These are phyloP conservation scores for Microtus montanus DNA, from an alignment of 2,113 vertebrate genomes.

Conservation along the genomic window DNA sequence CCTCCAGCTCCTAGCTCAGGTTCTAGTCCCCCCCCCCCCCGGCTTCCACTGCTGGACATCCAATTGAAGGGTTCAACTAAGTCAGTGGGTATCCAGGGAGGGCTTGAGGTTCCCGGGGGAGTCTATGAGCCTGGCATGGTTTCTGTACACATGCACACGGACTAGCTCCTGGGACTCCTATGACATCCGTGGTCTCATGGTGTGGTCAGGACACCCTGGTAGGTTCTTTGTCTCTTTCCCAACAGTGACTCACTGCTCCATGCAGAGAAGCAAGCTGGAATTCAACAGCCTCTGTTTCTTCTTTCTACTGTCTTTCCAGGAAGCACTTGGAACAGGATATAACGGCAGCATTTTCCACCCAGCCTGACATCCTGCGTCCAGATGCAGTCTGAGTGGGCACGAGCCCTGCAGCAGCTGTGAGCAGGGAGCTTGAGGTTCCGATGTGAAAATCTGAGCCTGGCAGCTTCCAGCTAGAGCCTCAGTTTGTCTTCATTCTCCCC, in stretches of 20 bases:
- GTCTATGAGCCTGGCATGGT: too few species aligned
- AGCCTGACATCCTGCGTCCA: conserved; percentile 37
- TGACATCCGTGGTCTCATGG: background rate
- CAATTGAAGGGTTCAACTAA: too few species aligned
- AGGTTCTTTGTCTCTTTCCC: background rate
- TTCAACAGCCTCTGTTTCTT: background rate
- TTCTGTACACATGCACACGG: background rate
- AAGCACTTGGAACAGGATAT: conserved; percentile 50
- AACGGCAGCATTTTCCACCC: background rate
- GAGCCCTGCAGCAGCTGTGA: background rate
- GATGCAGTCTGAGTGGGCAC: background rate
- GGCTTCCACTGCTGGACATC: too few species aligned
- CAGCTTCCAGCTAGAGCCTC: background rate
- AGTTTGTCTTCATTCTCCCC: background rate
- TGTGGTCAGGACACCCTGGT: background rate
- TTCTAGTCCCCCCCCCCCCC: too few species aligned
- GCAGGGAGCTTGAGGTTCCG: rapidly evolving
- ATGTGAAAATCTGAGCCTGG: background rate
- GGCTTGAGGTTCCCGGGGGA: rapidly evolving
- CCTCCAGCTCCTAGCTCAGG: background rate
- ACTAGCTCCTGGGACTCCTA: background rate
- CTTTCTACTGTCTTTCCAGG: conserved; percentile 59
- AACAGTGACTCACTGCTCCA: background rate
- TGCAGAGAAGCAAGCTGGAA: background rate
- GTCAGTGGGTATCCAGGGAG: background rate